Percentiles rank a stretch among this genome's conserved stretches.
Conservation (phyloP, 2,888 invertebrate genomes). For the Helleia helle region DNA sequence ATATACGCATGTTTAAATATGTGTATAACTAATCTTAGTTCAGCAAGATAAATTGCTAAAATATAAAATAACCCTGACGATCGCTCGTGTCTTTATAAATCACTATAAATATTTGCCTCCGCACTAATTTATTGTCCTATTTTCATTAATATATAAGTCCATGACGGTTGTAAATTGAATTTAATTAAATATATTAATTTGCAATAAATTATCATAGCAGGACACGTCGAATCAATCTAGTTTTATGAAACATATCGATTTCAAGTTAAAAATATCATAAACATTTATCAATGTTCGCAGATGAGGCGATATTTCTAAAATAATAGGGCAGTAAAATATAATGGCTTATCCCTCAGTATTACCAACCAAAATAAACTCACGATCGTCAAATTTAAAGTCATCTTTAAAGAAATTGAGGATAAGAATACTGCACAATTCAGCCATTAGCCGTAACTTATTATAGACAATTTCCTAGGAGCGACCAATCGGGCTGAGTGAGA, state of each 20-base stretch:
- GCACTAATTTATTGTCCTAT: too few species aligned
- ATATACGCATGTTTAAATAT: too few species aligned
- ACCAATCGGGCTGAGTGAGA: slow-evolving; percentile 61
- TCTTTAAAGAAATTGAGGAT: slow-evolving; percentile 37
- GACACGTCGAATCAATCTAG: not conserved
- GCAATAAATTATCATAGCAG: too few species aligned
- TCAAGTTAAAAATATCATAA: slow-evolving; percentile 5
- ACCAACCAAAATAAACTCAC: slow-evolving; percentile 21
- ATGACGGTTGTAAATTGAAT: too few species aligned
- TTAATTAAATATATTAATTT: too few species aligned
- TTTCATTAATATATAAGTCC: too few species aligned
- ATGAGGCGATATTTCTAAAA: slow-evolving; percentile 5
- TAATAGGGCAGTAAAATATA: slow-evolving; percentile 10
- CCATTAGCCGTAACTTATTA: slow-evolving; percentile 53
- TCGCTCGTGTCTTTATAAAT: too few species aligned
- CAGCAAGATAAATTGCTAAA: too few species aligned
- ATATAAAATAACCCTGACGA: too few species aligned
- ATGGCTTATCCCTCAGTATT: slow-evolving; percentile 9
- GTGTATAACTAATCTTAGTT: too few species aligned
- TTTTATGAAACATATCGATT: slow-evolving; percentile 6
- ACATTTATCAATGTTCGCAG: slow-evolving; percentile 4
- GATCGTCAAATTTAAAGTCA: slow-evolving; percentile 43
- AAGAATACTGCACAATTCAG: slow-evolving; percentile 42
- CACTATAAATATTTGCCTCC: too few species aligned
- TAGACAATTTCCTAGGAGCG: slow-evolving; percentile 55